Evolutionary conservation across 1,140 invertebrate genomes (phyloP).

Genomic region (Polyergus mexicanus): DNA sequence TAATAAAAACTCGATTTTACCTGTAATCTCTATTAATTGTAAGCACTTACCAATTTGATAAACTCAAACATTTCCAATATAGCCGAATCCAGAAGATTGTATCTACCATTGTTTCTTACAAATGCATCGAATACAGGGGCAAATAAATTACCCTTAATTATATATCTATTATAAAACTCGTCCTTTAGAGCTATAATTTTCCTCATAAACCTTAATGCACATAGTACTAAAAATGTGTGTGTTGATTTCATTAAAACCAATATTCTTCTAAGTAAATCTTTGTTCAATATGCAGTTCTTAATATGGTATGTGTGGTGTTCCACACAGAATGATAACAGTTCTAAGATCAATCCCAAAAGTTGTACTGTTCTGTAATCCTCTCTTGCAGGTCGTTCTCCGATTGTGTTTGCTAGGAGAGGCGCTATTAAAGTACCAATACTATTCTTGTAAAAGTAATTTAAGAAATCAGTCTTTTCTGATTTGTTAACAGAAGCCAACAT

Average conservation of each 20-base stretch:
- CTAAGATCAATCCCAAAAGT: conserved; percentile 96
- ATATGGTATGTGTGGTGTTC: conserved; percentile 99
- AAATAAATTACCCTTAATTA: conserved; percentile 98
- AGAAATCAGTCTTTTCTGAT: conserved; percentile 98
- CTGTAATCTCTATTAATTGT: not conserved
- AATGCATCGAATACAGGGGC: conserved; percentile 98
- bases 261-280: conserved; percentile 97
- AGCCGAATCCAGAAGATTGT: conserved; percentile 99
- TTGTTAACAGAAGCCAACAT: conserved; percentile 98
- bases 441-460: conserved; percentile 99
- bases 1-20: not conserved
- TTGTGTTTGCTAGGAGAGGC: conserved; percentile 96
- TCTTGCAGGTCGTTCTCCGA: conserved; percentile 93
- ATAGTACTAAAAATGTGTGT: conserved; percentile 98
- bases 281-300: conserved; percentile 98
- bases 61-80: conserved; percentile 99
- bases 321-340: conserved; percentile 99
- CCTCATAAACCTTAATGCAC: conserved; percentile 98
- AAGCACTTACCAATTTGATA: conserved; percentile 92
- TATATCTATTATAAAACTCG: conserved; percentile 99
- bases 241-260: conserved; percentile 98
- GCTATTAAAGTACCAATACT: conserved; percentile 98
- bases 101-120: conserved; percentile 97
- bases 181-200: conserved; percentile 99
- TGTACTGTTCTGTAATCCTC: conserved; percentile 99